Conservation (phyloP, 2,797 vertebrate species). For the Tokudaia tokunoshimensis region DNA sequence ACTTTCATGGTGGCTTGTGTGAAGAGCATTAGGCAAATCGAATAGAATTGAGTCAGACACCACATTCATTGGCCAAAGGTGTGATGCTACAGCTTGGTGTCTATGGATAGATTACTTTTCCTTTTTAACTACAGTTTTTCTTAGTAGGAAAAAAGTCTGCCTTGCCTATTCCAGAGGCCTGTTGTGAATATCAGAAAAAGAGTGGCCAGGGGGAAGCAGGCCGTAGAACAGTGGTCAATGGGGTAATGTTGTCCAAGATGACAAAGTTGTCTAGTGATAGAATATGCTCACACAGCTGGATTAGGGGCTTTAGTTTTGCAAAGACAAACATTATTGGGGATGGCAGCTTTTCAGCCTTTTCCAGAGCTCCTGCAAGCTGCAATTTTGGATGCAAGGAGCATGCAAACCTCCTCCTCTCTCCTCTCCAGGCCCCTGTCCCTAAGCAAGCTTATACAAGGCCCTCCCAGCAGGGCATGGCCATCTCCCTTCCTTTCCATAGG, state of each 20-base stretch:
- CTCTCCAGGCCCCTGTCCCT: conserved; percentile 23
- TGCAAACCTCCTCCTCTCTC: background rate
- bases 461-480: conserved; percentile 1
- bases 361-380: conserved; percentile 31
- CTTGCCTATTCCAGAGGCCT: conserved; percentile 2
- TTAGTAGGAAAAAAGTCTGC: background rate
- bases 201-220: background rate
- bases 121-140: conserved; percentile 55
- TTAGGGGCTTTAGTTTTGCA: conserved; percentile 2
- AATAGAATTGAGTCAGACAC: background rate
- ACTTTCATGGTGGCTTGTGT: background rate
- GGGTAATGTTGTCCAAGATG: conserved; percentile 52
- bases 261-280: conserved; percentile 44
- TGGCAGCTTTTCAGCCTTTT: conserved; percentile 48
- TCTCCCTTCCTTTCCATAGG: conserved; percentile 46
- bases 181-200: conserved; percentile 50
- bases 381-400: conserved; percentile 20
- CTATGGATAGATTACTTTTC: background rate
- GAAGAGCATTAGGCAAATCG: background rate
- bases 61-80: background rate
- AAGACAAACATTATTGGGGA: conserved; percentile 17
- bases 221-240: conserved; percentile 32
- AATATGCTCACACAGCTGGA: conserved; percentile 52
- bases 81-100: background rate
- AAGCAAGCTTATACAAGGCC: conserved; percentile 43